These are phyloP conservation scores for Aromia moschata DNA, from an alignment of 2,888 invertebrate species.

Conservation along the genomic window DNA sequence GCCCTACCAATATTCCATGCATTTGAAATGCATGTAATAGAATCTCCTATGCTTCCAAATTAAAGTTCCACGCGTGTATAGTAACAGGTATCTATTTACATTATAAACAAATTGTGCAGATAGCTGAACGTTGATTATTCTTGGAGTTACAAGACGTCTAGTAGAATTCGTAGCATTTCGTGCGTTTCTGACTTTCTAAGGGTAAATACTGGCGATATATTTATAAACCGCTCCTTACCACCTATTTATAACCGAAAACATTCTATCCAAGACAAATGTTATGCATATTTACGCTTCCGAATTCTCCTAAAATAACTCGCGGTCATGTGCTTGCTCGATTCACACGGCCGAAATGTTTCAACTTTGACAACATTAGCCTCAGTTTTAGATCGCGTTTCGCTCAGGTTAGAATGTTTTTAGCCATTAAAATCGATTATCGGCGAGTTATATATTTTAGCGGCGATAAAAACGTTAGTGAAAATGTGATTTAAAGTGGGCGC, in stretches of 20 bases:
- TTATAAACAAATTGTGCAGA: no score
- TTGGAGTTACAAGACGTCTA: background rate
- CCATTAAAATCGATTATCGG: constrained; percentile 39
- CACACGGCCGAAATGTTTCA: constrained; percentile 42
- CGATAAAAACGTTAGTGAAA: constrained; percentile 35
- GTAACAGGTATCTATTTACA: no score
- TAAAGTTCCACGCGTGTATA: no score
- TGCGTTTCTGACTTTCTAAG: constrained; percentile 37
- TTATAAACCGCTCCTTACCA: constrained; percentile 42
- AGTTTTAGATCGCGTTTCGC: constrained; percentile 45
- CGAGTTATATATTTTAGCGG: constrained; percentile 32
- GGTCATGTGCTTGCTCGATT: constrained; percentile 50
- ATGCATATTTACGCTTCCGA: constrained; percentile 53
- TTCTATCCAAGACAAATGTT: constrained; percentile 52
- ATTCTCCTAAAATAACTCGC: constrained; percentile 52
- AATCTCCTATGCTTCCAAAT: no score
- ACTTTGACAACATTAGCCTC: constrained; percentile 53
- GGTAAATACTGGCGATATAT: constrained; percentile 39
- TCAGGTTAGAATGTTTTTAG: constrained; percentile 41
- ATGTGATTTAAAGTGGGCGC: constrained; percentile 36
- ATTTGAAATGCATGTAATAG: no score
- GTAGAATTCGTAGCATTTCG: constrained; percentile 34
- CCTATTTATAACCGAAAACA: constrained; percentile 53
- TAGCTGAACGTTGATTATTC: constrained; percentile 15
- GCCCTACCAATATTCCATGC: no score